These are phyloP conservation scores for Chamaea fasciata DNA, from an alignment of 2,113 vertebrate genomes.

Conservation along the genomic window DNA sequence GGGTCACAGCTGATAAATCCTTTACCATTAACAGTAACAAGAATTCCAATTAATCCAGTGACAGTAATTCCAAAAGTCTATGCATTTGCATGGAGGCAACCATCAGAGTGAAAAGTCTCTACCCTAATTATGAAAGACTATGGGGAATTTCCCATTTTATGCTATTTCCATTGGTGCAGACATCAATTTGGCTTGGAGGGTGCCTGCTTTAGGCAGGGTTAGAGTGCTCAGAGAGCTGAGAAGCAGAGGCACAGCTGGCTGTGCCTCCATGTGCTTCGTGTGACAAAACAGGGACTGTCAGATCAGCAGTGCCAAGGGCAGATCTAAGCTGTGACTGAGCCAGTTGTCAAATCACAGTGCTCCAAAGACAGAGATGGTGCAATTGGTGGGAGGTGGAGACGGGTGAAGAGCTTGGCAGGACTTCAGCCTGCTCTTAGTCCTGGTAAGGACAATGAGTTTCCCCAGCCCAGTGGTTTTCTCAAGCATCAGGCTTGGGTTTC, in stretches of 20 bases:
- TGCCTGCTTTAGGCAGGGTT: neutral
- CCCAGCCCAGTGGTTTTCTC: neutral
- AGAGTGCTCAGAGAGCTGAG: neutral
- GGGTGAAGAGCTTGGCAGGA: neutral
- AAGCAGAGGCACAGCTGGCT: neutral
- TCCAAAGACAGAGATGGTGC: constrained; percentile 7
- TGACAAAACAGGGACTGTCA: neutral
- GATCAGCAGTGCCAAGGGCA: neutral
- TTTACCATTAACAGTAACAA: neutral
- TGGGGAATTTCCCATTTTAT: neutral
- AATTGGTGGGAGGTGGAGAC: neutral
- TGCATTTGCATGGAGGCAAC: rapidly evolving
- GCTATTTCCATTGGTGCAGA: neutral
- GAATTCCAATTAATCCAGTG: neutral
- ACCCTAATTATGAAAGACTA: rapidly evolving
- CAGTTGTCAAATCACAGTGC: neutral
- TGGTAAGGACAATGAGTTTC: constrained; percentile 17
- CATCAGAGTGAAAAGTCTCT: neutral
- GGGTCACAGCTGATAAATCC: neutral
- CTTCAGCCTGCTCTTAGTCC: neutral
- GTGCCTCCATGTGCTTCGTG: neutral
- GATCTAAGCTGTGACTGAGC: neutral
- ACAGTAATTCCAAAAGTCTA: neutral
- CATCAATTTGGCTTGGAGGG: neutral
- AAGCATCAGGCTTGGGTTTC: neutral